A percentile compares a stretch with the other conserved stretches of the same genome.
phyloP scores from a whole-genome alignment of 2,888 invertebrate species.

The Mythimna lalbum region DNA sequence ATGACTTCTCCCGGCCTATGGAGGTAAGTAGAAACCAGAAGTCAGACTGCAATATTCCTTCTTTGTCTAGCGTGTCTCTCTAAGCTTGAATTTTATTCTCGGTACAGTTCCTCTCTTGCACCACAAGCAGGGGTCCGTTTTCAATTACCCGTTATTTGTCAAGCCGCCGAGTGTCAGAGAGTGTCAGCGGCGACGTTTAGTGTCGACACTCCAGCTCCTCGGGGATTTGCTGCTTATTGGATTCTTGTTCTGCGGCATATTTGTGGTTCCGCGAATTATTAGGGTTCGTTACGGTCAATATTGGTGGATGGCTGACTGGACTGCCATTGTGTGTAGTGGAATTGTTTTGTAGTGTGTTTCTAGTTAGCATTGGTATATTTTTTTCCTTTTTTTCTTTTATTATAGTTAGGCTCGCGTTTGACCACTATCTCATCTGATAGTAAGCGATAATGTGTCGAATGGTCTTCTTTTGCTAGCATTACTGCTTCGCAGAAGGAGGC shows the following conservation, averaged over 20 bases:
- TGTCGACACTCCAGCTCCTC: constrained; percentile 59
- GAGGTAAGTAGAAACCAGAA: no score
- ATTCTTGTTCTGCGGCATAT: constrained; percentile 57
- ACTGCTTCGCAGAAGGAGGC: no score
- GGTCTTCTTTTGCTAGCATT: no score
- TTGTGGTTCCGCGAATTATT: constrained; percentile 53
- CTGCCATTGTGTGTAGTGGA: constrained; percentile 19
- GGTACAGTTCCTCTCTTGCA: constrained; percentile 44
- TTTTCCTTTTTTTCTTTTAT: no score
- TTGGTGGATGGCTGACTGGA: constrained; percentile 35
- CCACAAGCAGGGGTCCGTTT: constrained; percentile 69
- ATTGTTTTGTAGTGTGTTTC: not conserved
- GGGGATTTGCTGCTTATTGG: constrained; percentile 65
- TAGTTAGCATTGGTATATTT: not conserved
- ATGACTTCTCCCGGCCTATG: no score
- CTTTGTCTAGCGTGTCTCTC: no score
- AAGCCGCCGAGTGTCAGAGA: constrained; percentile 67
- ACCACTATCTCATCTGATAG: no score
- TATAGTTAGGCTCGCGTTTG: no score
- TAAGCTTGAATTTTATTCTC: not conserved
- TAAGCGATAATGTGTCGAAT: no score
- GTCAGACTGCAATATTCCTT: no score
- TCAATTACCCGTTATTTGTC: constrained; percentile 86
- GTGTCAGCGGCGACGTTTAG: constrained; percentile 70
- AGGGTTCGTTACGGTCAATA: constrained; percentile 48